A percentile compares a stretch with the other conserved stretches of the same genome.
These are phyloP conservation scores for Smithornis capensis DNA, from an alignment of 2,113 vertebrate species.

Conservation along the genomic window DNA sequence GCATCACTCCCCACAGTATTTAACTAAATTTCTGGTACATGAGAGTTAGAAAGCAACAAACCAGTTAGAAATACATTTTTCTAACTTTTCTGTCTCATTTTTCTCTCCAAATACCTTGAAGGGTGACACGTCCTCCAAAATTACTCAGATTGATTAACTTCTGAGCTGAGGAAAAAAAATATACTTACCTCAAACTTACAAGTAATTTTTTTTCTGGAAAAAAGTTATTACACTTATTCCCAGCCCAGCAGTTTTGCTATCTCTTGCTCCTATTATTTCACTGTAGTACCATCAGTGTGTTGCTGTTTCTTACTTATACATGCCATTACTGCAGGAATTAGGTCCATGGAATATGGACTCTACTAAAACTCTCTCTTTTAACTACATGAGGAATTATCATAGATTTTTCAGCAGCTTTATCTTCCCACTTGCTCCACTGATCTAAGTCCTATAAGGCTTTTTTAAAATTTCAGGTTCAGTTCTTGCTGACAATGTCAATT, in stretches of 20 bases:
- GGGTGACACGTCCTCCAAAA: not conserved
- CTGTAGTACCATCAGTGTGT: not conserved
- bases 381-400: not conserved
- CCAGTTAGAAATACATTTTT: not conserved
- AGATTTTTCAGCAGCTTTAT: not conserved
- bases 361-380: not conserved
- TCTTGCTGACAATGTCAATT: not conserved
- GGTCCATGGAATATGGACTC: not conserved
- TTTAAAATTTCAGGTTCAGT: not conserved
- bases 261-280: not conserved
- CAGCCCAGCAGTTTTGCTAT: not conserved
- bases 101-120: not conserved
- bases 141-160: slow-evolving; percentile 10
- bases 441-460: not conserved
- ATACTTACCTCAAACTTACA: not conserved
- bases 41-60: not conserved
- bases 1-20: not conserved
- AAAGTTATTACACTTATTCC: not conserved
- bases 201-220: not conserved
- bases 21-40: not conserved
- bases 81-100: not conserved
- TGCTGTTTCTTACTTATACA: not conserved
- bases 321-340: not conserved
- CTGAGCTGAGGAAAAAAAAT: not conserved
- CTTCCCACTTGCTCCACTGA: not conserved